phyloP scores from a whole-genome alignment of 2,797 vertebrate genomes.

The Miichthys miiuy region DNA sequence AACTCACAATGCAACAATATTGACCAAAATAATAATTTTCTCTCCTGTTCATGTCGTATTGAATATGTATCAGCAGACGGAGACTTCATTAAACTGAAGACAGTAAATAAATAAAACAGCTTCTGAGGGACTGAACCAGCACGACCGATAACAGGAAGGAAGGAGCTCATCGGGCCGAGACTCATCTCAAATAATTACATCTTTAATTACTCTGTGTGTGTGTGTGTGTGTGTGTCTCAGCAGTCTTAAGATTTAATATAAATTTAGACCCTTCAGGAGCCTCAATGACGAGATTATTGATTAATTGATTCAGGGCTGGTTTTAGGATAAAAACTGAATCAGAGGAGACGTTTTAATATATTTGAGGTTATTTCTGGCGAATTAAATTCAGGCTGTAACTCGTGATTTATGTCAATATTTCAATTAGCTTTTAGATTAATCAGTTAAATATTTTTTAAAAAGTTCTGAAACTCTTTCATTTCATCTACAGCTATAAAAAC shows the following conservation, averaged over 20 bases:
- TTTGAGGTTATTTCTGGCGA: background rate
- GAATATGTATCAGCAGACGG: constrained; percentile 57
- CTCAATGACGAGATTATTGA: background rate
- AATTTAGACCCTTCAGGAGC: background rate
- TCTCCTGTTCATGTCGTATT: constrained; percentile 20
- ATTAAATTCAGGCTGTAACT: background rate
- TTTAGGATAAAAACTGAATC: background rate
- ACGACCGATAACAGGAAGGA: constrained; percentile 62
- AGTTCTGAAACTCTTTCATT: background rate
- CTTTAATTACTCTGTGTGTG: constrained; percentile 61
- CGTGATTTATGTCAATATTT: background rate
- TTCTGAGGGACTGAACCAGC: constrained; percentile 29
- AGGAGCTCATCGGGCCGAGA: constrained; percentile 58
- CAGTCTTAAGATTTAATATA: constrained; percentile 30
- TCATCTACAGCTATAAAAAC: background rate
- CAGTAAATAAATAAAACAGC: constrained; percentile 47
- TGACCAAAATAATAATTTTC: constrained; percentile 25
- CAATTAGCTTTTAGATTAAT: background rate
- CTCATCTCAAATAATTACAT: constrained; percentile 62
- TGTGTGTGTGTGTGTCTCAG: constrained; percentile 11
- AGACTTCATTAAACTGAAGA: constrained; percentile 46
- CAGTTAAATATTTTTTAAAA: background rate
- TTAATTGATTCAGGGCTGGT: background rate
- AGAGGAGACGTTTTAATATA: background rate
- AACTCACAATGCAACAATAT: constrained; percentile 22